Evolutionary conservation across 2,113 vertebrate species (phyloP).

Genomic region (Pogonocichla stellata): DNA sequence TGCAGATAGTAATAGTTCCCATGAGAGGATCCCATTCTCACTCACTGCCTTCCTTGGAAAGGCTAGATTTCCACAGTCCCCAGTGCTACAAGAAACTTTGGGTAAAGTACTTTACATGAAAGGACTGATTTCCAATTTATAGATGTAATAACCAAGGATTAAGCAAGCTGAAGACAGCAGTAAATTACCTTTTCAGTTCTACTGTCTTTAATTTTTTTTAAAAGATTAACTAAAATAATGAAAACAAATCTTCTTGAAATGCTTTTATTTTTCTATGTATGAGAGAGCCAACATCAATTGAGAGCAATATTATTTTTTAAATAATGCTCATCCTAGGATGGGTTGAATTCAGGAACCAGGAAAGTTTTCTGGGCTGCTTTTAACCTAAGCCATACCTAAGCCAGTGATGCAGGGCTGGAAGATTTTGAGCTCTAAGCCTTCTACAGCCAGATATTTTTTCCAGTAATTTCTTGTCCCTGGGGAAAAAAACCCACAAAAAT

Average conservation of each 20-base stretch:
- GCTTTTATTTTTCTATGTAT: neutral
- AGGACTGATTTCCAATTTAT: neutral
- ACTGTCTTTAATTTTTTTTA: neutral
- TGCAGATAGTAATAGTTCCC: neutral
- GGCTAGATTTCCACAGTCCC: neutral
- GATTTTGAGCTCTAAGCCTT: neutral
- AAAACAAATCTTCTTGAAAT: neutral
- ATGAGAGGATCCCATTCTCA: neutral
- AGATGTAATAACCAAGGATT: neutral
- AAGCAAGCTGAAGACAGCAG: neutral
- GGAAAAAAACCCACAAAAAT: too few species aligned
- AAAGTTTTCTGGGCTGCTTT: neutral
- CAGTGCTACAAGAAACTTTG: neutral
- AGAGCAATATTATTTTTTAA: neutral
- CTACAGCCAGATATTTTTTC: neutral
- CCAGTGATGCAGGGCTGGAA: neutral
- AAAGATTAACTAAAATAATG: neutral
- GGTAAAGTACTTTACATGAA: neutral
- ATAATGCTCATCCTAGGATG: neutral
- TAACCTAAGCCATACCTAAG: neutral
- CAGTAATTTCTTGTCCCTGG: neutral
- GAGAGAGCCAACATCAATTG: neutral
- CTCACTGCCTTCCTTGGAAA: neutral
- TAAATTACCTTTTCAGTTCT: neutral
- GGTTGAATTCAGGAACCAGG: neutral